Evolutionary conservation across 2,797 vertebrate species (phyloP).

Genomic region (Falco berigora): DNA sequence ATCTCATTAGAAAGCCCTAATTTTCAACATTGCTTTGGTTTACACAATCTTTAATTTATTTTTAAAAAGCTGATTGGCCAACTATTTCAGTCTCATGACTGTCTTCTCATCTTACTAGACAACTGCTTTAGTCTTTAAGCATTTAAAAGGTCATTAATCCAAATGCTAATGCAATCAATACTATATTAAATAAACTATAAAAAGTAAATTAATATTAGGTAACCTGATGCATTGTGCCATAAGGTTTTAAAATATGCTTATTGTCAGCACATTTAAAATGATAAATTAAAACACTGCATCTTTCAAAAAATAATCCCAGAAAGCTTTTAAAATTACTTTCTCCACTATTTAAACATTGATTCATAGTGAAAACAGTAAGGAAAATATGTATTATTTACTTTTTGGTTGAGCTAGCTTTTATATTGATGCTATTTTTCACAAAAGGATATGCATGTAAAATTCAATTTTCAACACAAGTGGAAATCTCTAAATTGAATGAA

Average conservation of each 20-base stretch:
- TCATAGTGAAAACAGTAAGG: neutral
- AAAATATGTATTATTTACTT: neutral
- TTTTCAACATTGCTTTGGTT: constrained; percentile 28
- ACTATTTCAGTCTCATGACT: constrained; percentile 29
- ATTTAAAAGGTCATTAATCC: constrained; percentile 83
- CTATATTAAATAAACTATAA: constrained; percentile 79
- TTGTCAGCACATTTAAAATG: constrained; percentile 69
- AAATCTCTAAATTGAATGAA: neutral
- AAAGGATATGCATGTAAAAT: neutral
- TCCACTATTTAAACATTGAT: constrained; percentile 5
- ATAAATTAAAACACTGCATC: constrained; percentile 24
- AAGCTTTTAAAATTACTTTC: constrained; percentile 25
- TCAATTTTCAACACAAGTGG: constrained; percentile 3
- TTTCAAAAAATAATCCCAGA: constrained; percentile 6
- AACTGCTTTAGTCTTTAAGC: constrained; percentile 34
- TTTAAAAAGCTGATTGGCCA: constrained; percentile 47
- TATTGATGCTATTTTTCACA: neutral
- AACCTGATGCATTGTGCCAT: constrained; percentile 60
- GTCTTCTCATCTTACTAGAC: constrained; percentile 2
- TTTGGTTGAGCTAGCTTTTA: neutral
- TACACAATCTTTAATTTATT: constrained; percentile 46
- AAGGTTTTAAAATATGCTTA: constrained; percentile 59
- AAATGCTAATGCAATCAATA: constrained; percentile 82
- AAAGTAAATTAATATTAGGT: constrained; percentile 79
- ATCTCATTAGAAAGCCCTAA: constrained; percentile 46